Percentiles rank a stretch among this genome's conserved stretches.
Conservation (phyloP, 2,888 invertebrate species). For the Pycnomerus fuliginosus region DNA sequence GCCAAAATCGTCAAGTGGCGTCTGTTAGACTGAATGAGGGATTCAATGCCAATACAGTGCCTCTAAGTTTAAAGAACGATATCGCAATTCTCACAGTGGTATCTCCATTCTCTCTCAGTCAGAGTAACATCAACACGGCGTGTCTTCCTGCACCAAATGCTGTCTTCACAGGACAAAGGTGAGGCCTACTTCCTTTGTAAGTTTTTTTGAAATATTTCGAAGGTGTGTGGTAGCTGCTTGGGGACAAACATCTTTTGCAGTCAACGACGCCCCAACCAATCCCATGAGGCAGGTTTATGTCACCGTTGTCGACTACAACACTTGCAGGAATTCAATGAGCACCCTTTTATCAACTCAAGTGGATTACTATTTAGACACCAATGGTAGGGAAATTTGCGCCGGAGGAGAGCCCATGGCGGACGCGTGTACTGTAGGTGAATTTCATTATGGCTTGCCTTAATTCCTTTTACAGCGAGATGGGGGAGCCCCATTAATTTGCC, state of each 20-base stretch:
- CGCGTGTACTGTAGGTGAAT: conserved; percentile 48
- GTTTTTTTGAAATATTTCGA: conserved; percentile 11
- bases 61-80: conserved; percentile 80
- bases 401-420: conserved; percentile 44
- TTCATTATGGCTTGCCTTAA: too few relatives aligned
- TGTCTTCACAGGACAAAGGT: conserved; percentile 31
- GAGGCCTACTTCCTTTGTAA: conserved; percentile 5
- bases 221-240: conserved; percentile 78
- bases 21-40: conserved; percentile 55
- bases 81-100: conserved; percentile 76
- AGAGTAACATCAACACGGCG: conserved; percentile 61
- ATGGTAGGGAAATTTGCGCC: conserved; percentile 45
- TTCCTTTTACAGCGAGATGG: conserved; percentile 67
- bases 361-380: conserved; percentile 43
- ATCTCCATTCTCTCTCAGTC: conserved; percentile 58
- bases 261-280: conserved; percentile 50
- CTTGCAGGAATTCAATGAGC: conserved; percentile 42
- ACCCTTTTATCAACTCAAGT: conserved; percentile 39
- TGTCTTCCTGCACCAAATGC: conserved; percentile 58
- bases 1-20: conserved; percentile 32
- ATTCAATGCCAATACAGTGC: conserved; percentile 69
- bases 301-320: conserved; percentile 62
- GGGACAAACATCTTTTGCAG: conserved; percentile 76
- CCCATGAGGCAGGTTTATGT: conserved; percentile 76
- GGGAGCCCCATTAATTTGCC: conserved; percentile 69